These are phyloP conservation scores for Rissa tridactyla DNA, from an alignment of 2,113 vertebrate genomes.

Conservation along the genomic window DNA sequence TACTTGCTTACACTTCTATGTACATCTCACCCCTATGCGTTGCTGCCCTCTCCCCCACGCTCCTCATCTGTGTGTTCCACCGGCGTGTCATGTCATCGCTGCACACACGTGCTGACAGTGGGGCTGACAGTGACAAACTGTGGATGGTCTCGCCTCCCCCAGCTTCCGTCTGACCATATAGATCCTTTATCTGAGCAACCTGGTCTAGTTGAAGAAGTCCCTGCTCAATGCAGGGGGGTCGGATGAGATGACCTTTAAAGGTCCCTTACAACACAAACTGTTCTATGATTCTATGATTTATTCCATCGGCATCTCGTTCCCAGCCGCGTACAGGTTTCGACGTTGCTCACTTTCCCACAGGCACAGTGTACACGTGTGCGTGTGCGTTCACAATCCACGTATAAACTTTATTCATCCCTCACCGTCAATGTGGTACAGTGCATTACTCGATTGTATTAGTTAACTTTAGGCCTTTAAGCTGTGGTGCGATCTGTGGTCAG, in stretches of 20 bases:
- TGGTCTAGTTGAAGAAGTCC: not conserved
- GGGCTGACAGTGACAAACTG: not conserved
- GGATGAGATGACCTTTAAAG: not conserved
- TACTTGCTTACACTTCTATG: not conserved
- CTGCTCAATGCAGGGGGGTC: not conserved
- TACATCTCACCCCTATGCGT: rapidly evolving
- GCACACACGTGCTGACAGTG: not conserved
- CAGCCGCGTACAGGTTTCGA: rapidly evolving
- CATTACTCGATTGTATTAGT: not conserved
- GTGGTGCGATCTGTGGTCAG: not conserved
- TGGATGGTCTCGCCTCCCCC: not conserved
- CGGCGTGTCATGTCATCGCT: not conserved
- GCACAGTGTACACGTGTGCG: too few relatives aligned
- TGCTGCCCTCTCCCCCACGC: not conserved
- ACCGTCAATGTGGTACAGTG: too few relatives aligned
- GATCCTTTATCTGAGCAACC: not conserved
- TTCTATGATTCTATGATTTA: not conserved
- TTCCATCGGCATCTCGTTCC: not conserved
- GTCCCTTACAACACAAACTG: not conserved
- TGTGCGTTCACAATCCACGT: not conserved
- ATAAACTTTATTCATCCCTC: not conserved
- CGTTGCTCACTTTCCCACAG: not conserved
- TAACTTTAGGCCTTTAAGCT: not conserved
- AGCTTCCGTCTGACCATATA: not conserved
- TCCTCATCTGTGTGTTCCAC: not conserved